phyloP scores from a whole-genome alignment of 2,888 invertebrate genomes.

The Monopis laevigella region DNA sequence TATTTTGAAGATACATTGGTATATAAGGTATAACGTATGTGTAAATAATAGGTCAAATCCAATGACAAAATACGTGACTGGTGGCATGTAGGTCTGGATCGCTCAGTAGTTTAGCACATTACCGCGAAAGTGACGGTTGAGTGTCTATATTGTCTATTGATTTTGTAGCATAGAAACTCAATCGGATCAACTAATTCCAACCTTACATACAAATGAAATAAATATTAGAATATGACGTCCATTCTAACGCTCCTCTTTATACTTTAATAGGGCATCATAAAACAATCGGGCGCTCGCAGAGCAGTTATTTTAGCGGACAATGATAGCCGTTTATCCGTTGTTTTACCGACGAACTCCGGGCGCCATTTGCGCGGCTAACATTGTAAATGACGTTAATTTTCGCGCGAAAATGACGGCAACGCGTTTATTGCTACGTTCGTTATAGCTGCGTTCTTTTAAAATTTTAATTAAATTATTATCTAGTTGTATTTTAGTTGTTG shows the following conservation, averaged over 20 bases:
- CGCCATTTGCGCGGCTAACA: conserved; percentile 23
- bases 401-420: conserved; percentile 31
- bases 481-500: too few relatives aligned
- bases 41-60: too few relatives aligned
- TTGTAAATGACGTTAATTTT: conserved; percentile 45
- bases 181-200: too few relatives aligned
- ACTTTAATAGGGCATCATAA: conserved; percentile 44
- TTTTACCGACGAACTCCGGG: conserved; percentile 2
- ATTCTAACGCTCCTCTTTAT: conserved; percentile 22
- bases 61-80: too few relatives aligned
- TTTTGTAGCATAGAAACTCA: too few relatives aligned
- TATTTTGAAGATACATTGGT: too few relatives aligned
- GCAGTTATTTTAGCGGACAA: conserved; percentile 30
- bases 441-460: conserved; percentile 26
- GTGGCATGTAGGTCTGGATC: not conserved
- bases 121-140: not conserved
- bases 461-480: too few relatives aligned
- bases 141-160: too few relatives aligned
- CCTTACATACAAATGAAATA: too few relatives aligned
- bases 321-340: conserved; percentile 48
- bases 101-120: not conserved
- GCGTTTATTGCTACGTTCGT: conserved; percentile 46
- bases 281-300: conserved; percentile 31
- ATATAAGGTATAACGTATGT: too few relatives aligned
- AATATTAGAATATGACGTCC: conserved; percentile 14